phyloP scores from a whole-genome alignment of 2,113 vertebrate species.

The Pterocles orientalis region DNA sequence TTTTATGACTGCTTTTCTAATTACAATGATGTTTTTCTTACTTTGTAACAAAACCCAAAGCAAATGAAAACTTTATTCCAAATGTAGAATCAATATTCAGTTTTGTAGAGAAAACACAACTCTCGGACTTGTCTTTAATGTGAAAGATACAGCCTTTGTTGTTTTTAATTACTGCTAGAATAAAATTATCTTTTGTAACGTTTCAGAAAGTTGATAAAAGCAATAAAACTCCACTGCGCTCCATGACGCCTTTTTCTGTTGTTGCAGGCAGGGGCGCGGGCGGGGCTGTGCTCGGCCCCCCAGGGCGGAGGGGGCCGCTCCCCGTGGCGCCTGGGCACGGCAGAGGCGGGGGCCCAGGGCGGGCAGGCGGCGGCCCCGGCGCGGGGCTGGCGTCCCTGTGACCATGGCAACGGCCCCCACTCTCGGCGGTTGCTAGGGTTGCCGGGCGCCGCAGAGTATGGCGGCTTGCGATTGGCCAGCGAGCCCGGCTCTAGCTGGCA shows the following conservation, averaged over 20 bases:
- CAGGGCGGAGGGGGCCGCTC: neutral
- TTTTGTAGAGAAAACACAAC: slow-evolving; percentile 61
- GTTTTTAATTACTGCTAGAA: slow-evolving; percentile 72
- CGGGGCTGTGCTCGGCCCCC: too few species aligned
- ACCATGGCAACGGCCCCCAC: neutral
- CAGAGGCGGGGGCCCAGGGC: too few species aligned
- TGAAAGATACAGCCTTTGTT: slow-evolving; percentile 74
- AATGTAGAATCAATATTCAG: slow-evolving; percentile 51
- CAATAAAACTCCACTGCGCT: slow-evolving; percentile 85
- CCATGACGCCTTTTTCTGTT: neutral
- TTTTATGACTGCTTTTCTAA: slow-evolving; percentile 80
- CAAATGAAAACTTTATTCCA: slow-evolving; percentile 60
- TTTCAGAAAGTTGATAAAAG: slow-evolving; percentile 80
- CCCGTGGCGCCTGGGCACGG: neutral
- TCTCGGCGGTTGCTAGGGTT: neutral
- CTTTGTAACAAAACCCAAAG: slow-evolving; percentile 75
- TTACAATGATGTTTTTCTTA: slow-evolving; percentile 64
- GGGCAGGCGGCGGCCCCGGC: too few species aligned
- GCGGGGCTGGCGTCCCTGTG: neutral
- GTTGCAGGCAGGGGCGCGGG: neutral
- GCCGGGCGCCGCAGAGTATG: neutral
- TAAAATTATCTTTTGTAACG: slow-evolving; percentile 81
- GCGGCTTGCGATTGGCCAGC: slow-evolving; percentile 2
- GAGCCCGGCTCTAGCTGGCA: neutral
- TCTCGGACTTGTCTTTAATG: slow-evolving; percentile 54